Evolutionary conservation across 1,140 invertebrate genomes (phyloP), one percentile per base, ranked within the genome.

Genomic region (Ceratina calcarata): DNA sequence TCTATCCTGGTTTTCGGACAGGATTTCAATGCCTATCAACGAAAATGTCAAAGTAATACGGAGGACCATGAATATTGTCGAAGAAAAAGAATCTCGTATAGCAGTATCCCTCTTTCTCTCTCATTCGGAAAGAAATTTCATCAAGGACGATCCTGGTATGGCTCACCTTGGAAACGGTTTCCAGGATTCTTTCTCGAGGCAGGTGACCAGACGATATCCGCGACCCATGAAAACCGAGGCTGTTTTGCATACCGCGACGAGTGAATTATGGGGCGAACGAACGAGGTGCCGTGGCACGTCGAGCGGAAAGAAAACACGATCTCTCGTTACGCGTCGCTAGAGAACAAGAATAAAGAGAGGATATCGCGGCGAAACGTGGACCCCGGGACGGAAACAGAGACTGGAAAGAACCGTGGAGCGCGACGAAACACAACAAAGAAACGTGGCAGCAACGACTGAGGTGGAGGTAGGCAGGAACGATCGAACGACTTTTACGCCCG

Each of bases 261-360:
- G 61, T 80, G 80, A 86, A 60, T 83, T 86, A 86, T 71, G n/a
- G 84, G 65, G 20, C 66, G 64, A 66, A 73, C 18, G 72, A 81
- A 72, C 74, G 81, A 68, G 84, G 72, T 74, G 84, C 60, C 22
- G 73, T 66, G 68, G 65, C 45, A 57, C 75, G 51, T 80, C 64
- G 69, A 84, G 81, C 85, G 85, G 77, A 86, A 87, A 87, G 85
- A 84, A 84, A 88, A 78, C 79, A 81, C 72, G 82, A 87, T 86
- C 73, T 86, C 76, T 88, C 82, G 86, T 88, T 86, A 88, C 86
- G 87, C 86, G 86, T 81, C 79, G 82, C 80, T 84, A 81, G 80
- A 74, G 78, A 85, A 82, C 58, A 73, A 86, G 83, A 73, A 86
- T 74, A 71, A 64, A 62, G 60, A 53, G 24, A 84, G 13, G 78